Conservation (phyloP, 2,113 vertebrate genomes). For the Halcyon malimbica region DNA sequence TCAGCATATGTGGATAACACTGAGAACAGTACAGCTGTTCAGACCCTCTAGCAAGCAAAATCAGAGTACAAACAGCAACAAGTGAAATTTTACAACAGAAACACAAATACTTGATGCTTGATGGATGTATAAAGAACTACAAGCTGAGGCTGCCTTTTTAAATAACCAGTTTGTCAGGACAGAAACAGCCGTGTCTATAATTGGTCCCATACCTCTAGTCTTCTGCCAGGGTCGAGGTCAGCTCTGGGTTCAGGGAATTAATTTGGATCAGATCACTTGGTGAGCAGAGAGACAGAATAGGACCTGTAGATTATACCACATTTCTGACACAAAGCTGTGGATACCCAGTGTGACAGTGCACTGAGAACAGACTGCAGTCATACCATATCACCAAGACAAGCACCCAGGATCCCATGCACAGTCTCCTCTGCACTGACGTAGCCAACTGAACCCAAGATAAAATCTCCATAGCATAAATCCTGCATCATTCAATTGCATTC, state of each 20-base stretch:
- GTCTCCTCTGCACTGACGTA: neutral
- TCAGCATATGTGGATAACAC: neutral
- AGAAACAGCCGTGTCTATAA: neutral
- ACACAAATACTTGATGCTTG: neutral
- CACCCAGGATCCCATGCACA: accelerated
- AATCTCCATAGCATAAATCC: neutral
- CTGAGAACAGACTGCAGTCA: neutral
- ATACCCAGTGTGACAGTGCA: neutral
- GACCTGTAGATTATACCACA: neutral
- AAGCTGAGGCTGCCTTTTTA: neutral
- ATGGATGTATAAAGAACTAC: neutral
- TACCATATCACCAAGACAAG: neutral
- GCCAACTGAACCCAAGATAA: neutral
- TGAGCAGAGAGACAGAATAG: accelerated
- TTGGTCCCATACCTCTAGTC: neutral
- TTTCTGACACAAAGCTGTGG: neutral
- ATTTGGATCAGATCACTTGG: neutral
- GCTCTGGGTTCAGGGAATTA: neutral
- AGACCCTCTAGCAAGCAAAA: neutral
- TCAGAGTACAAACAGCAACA: neutral
- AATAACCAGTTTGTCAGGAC: neutral
- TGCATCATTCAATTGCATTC: accelerated
- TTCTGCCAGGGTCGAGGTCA: neutral
- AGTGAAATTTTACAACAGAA: neutral
- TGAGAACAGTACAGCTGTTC: neutral